Base-by-base conservation (phyloP, 2,888 invertebrate genomes). In the Tenthredo scrophulariae region DNA sequence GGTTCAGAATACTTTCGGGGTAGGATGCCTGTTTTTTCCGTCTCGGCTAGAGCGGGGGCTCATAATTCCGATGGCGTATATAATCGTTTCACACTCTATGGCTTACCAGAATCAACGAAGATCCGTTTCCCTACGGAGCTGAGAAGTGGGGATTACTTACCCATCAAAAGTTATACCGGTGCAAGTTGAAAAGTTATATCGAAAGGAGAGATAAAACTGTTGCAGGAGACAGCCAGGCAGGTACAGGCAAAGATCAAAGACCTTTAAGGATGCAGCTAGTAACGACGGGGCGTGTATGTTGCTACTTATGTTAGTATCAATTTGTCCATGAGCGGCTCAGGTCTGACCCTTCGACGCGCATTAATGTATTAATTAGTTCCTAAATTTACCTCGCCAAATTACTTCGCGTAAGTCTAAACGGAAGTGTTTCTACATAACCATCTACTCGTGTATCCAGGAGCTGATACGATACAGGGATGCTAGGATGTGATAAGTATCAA, bases 51-150 rank as follows among this genome's bases (percentile, higher is more conserved):
- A 70, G 18, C 72, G 43, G 43, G 22, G 43, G 43, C n/a, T n/a
- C n/a, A 13, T 74, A 40, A 29, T 74, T 74, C 70, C 33, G 40
- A 40, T 15, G 18, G n/a, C 22, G 22, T 7, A n/a, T 26, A 7
- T 43, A 74, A 74, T 43, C 72, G 72, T 40, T 74, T 22, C 72
- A 74, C 40, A 74, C 72, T 40, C 5, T 22, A 10, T n/a, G 72
- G 43, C 22, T 22, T n/a, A 74, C 72, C 13, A 22, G 43, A 67
- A 67, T 74, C 22, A 3, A n/a, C 72, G 40, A 74, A 22, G 43
- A 74, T 74, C 72, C 13, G 15, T 67, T 15, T 2, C 18, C 4
- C 67, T 29, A 33, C 7, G 33, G 15, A 33, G 33, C n/a, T n/a
- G n/a, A 29, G 67, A 67, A 15, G 33, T 6, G 67, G 15, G 33